Conservation (phyloP, 2,888 invertebrate species). For the Malachius bipustulatus region DNA sequence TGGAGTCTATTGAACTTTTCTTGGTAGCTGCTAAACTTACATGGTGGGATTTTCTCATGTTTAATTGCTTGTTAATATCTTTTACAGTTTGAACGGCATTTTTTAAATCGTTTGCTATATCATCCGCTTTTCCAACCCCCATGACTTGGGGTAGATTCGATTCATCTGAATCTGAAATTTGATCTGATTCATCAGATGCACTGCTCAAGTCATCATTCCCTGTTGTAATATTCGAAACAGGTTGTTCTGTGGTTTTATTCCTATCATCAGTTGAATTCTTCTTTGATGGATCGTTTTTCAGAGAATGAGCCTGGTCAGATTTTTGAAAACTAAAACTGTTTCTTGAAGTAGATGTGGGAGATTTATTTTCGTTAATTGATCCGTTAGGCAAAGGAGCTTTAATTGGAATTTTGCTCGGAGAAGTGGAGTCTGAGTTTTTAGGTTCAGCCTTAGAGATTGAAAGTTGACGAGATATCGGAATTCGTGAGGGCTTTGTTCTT, state of each 20-base stretch:
- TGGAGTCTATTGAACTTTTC: constrained; percentile 33
- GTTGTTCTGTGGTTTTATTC: constrained; percentile 11
- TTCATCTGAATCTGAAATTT: too few relatives aligned
- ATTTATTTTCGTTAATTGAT: not conserved
- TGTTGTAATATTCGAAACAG: constrained; percentile 12
- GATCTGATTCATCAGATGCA: constrained; percentile 12
- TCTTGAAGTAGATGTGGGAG: too few relatives aligned
- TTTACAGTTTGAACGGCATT: constrained; percentile 21
- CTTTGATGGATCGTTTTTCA: too few relatives aligned
- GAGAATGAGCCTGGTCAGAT: too few relatives aligned
- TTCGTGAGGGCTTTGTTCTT: constrained; percentile 28
- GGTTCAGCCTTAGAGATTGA: constrained; percentile 26
- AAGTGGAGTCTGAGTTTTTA: constrained; percentile 21
- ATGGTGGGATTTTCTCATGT: constrained; percentile 14
- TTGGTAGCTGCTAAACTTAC: constrained; percentile 24
- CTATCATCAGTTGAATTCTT: too few relatives aligned
- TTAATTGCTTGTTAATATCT: constrained; percentile 20
- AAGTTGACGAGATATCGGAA: constrained; percentile 31
- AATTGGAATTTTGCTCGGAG: constrained; percentile 29
- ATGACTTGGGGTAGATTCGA: not conserved
- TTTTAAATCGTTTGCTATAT: constrained; percentile 17
- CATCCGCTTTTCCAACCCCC: not conserved
- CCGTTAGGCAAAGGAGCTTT: constrained; percentile 18
- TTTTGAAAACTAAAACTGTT: constrained; percentile 13
- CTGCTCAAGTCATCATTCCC: constrained; percentile 3